Percentiles rank a stretch among this genome's conserved stretches.
Evolutionary conservation across 2,113 vertebrate genomes (phyloP).

Genomic region (Oceanodroma tethys): DNA sequence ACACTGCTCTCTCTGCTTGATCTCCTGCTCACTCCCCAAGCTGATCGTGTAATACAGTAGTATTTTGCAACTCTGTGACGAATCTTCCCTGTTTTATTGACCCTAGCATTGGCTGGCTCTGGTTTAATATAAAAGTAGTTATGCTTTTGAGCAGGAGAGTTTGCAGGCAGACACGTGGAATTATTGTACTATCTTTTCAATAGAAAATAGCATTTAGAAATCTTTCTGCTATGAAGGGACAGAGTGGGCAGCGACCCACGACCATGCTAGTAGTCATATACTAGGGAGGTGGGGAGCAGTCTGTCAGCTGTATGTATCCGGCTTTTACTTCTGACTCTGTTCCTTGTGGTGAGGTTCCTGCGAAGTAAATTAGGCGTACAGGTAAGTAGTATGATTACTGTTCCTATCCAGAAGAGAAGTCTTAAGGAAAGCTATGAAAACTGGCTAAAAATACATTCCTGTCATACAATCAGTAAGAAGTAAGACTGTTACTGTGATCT

Average conservation of each 20-base stretch:
- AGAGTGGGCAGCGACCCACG: background rate
- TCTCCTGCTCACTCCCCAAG: background rate
- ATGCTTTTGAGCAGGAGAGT: background rate
- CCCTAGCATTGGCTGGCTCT: background rate
- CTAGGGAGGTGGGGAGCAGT: background rate
- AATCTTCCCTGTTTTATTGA: background rate
- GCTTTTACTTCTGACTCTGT: background rate
- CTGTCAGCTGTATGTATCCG: background rate
- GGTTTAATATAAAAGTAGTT: background rate
- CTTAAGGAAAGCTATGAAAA: background rate
- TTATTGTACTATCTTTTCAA: background rate
- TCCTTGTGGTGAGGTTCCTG: background rate
- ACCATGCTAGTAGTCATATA: rapidly evolving
- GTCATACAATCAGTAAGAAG: rapidly evolving
- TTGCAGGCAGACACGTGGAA: background rate
- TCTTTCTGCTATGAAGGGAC: background rate
- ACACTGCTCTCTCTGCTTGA: background rate
- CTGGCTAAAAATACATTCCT: background rate
- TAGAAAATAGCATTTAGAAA: background rate
- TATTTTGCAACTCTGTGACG: background rate
- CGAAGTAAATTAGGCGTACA: background rate
- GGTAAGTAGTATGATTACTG: background rate
- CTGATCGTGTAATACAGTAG: background rate
- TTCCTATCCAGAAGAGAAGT: background rate
- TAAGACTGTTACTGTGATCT: background rate